Conservation (phyloP, 64 coral and sea anemone species). For the Stichodactyla mertensii region DNA sequence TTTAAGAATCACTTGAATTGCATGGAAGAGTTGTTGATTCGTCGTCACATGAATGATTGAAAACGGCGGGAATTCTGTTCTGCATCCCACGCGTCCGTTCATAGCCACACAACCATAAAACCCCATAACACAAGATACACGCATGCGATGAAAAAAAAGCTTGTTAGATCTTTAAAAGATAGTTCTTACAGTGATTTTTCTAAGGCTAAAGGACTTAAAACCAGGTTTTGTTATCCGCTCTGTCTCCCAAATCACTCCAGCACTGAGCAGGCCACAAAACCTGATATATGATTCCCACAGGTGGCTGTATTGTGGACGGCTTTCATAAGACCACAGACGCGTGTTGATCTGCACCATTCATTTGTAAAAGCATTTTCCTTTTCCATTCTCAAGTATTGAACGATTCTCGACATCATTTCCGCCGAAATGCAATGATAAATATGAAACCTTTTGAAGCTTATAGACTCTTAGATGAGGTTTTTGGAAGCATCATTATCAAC, state of each 20-base stretch:
- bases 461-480: neutral
- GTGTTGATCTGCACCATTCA: neutral
- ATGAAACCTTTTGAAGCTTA: neutral
- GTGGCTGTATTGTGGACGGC: neutral
- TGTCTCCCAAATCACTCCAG: neutral
- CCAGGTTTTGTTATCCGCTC: neutral
- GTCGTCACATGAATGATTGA: neutral
- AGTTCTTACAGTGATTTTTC: neutral
- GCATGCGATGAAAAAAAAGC: neutral
- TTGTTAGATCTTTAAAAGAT: neutral
- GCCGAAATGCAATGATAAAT: neutral
- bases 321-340: neutral
- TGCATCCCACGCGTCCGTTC: neutral
- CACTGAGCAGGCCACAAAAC: neutral
- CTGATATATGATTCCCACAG: constrained; percentile 24
- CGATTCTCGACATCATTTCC: neutral
- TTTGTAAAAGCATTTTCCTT: neutral
- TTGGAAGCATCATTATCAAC: too few species aligned
- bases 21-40: neutral
- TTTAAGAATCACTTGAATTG: neutral
- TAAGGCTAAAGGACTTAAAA: neutral
- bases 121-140: neutral
- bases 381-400: neutral
- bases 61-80: constrained; percentile 8
- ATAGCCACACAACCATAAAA: neutral